A percentile compares a stretch with the other conserved stretches of the same genome.
Conservation (phyloP, 64 coral and sea anemone genomes). For the Pachyseris speciosa region DNA sequence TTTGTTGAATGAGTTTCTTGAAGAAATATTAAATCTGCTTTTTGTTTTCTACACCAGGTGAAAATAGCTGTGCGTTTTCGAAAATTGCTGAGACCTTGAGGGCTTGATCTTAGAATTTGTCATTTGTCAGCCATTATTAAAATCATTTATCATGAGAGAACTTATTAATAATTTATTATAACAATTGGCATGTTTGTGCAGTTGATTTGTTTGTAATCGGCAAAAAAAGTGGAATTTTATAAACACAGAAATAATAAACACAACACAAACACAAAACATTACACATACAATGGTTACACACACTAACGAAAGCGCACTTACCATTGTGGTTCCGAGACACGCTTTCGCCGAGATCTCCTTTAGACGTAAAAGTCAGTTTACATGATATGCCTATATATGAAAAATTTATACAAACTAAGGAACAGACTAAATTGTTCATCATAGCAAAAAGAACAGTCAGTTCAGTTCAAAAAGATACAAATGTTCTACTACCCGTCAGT, state of each 20-base stretch:
- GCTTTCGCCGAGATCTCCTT: constrained; percentile 22
- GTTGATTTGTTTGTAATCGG: constrained; percentile 21
- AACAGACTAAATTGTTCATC: background rate
- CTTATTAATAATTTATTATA: too few relatives aligned
- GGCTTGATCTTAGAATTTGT: too few relatives aligned
- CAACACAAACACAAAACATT: constrained; percentile 10
- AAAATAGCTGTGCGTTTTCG: background rate
- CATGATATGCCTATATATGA: background rate
- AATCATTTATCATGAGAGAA: too few relatives aligned
- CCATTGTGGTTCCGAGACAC: background rate
- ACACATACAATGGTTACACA: constrained; percentile 15
- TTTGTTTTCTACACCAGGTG: too few relatives aligned
- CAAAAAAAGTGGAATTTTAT: background rate
- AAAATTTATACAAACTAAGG: background rate
- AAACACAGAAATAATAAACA: constrained; percentile 10
- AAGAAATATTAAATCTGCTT: too few relatives aligned
- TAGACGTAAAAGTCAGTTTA: background rate
- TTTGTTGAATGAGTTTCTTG: too few relatives aligned
- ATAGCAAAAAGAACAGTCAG: background rate
- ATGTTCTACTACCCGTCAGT: constrained; percentile 8
- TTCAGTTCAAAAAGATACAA: background rate
- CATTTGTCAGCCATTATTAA: too few relatives aligned
- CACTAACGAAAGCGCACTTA: constrained; percentile 35
- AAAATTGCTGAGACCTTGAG: background rate
- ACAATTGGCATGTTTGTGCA: too few relatives aligned